Percentiles rank a stretch among this genome's conserved stretches.
Evolutionary conservation across 2,797 vertebrate species (phyloP).

Genomic region (Steatocranus sp.): DNA sequence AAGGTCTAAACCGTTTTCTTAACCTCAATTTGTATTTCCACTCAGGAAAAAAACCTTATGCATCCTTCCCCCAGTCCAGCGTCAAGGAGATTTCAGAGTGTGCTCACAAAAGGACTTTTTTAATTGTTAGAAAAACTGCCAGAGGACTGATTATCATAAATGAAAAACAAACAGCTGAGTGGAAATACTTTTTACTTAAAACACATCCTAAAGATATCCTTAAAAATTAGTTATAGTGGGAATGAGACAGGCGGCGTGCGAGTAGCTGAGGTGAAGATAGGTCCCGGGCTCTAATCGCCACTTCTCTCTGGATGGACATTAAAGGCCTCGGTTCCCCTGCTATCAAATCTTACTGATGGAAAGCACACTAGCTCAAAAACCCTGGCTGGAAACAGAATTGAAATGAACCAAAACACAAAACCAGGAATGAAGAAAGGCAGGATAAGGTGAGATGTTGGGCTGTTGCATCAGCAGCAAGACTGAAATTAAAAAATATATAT

Average conservation of each 20-base stretch:
- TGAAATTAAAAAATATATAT: neutral
- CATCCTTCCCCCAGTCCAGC: slow-evolving; percentile 19
- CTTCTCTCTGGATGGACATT: slow-evolving; percentile 1
- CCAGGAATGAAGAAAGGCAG: slow-evolving; percentile 34
- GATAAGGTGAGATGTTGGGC: neutral
- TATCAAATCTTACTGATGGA: slow-evolving; percentile 9
- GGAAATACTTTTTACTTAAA: slow-evolving; percentile 56
- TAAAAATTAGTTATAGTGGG: slow-evolving; percentile 30
- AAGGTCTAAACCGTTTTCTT: slow-evolving; percentile 43
- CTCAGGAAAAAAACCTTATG: slow-evolving; percentile 26
- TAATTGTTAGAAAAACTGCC: neutral
- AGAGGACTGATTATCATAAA: slow-evolving; percentile 10
- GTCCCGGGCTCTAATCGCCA: neutral
- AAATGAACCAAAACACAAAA: slow-evolving; percentile 26
- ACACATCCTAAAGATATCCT: slow-evolving; percentile 28
- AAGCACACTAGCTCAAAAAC: slow-evolving; percentile 9
- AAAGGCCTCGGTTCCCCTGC: neutral
- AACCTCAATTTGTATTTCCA: slow-evolving; percentile 43
- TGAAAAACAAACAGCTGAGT: slow-evolving; percentile 8
- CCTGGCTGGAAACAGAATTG: slow-evolving; percentile 24
- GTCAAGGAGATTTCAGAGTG: slow-evolving; percentile 17
- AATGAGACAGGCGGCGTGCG: neutral
- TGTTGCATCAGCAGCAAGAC: neutral
- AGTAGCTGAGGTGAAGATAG: neutral
- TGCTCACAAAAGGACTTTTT: slow-evolving; percentile 11